phyloP scores from a whole-genome alignment of 2,888 invertebrate species.

The Troglohyphantes excavatus region DNA sequence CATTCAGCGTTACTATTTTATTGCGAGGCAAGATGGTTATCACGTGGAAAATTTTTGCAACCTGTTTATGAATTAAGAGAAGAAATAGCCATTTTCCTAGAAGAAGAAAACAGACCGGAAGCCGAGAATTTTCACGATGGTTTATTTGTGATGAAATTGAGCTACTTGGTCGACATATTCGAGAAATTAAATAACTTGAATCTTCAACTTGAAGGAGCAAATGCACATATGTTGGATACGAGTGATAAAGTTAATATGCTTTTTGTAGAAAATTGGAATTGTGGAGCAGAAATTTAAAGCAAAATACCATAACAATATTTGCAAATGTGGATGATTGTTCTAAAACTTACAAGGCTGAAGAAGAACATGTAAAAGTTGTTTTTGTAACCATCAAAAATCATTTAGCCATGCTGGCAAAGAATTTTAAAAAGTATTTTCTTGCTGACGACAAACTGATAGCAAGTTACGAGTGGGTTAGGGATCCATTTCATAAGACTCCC shows the following conservation, averaged over 20 bases:
- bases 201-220: slow-evolving; percentile 51
- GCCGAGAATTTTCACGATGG: too few relatives aligned
- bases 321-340: too few relatives aligned
- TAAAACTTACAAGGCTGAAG: too few relatives aligned
- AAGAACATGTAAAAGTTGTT: too few relatives aligned
- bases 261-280: slow-evolving; percentile 65
- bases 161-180: slow-evolving; percentile 57
- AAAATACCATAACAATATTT: slow-evolving; percentile 42
- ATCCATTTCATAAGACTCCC: slow-evolving; percentile 58
- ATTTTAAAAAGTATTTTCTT: slow-evolving; percentile 66
- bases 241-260: slow-evolving; percentile 59
- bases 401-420: too few relatives aligned
- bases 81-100: too few relatives aligned
- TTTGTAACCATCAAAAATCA: too few relatives aligned
- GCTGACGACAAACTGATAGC: slow-evolving; percentile 62
- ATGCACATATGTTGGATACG: slow-evolving; percentile 54
- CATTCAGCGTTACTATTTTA: too few relatives aligned
- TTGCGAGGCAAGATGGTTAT: too few relatives aligned
- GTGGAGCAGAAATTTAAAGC: slow-evolving; percentile 69
- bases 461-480: slow-evolving; percentile 72
- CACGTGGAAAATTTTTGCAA: too few relatives aligned
- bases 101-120: too few relatives aligned
- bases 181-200: slow-evolving; percentile 65
- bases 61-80: too few relatives aligned
- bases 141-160: slow-evolving; percentile 53